A percentile compares a stretch with the other conserved stretches of the same genome.
Conservation (phyloP, 2,888 invertebrate species). For the Hoplodrina ambigua region DNA sequence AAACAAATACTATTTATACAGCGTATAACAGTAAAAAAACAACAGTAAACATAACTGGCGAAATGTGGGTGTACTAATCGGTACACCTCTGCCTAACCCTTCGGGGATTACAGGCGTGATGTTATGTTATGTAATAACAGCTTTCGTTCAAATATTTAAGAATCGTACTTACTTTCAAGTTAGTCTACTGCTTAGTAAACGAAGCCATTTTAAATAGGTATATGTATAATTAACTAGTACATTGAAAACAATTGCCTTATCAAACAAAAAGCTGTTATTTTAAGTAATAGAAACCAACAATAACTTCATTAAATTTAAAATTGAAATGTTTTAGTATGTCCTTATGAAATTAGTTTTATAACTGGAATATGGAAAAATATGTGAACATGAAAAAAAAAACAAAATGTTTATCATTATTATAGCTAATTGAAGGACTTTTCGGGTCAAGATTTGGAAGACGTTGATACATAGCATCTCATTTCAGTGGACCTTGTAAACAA, state of each 20-base stretch:
- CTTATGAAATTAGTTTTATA: conserved; percentile 8
- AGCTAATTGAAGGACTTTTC: conserved; percentile 34
- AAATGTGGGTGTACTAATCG: too few relatives aligned
- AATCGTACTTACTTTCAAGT: background rate
- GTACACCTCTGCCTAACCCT: too few relatives aligned
- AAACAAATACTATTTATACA: background rate
- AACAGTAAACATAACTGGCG: too few relatives aligned
- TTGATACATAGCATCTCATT: conserved; percentile 58
- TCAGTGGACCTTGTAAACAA: conserved; percentile 70
- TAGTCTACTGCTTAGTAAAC: background rate
- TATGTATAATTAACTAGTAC: conserved; percentile 37
- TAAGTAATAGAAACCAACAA: conserved; percentile 17
- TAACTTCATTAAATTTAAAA: conserved; percentile 21
- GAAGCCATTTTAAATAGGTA: conserved; percentile 4
- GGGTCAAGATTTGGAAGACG: conserved; percentile 44
- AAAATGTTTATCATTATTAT: conserved; percentile 12
- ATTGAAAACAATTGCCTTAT: conserved; percentile 1
- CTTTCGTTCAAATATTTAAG: background rate
- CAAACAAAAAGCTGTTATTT: conserved; percentile 24
- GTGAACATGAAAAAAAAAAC: conserved; percentile 1
- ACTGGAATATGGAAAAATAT: too few relatives aligned
- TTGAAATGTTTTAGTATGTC: conserved; percentile 5
- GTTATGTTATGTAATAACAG: too few relatives aligned
- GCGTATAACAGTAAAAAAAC: background rate
- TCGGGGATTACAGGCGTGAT: too few relatives aligned